Base-by-base conservation (phyloP, 1,140 invertebrate species). In the Choristoneura fumiferana region DNA sequence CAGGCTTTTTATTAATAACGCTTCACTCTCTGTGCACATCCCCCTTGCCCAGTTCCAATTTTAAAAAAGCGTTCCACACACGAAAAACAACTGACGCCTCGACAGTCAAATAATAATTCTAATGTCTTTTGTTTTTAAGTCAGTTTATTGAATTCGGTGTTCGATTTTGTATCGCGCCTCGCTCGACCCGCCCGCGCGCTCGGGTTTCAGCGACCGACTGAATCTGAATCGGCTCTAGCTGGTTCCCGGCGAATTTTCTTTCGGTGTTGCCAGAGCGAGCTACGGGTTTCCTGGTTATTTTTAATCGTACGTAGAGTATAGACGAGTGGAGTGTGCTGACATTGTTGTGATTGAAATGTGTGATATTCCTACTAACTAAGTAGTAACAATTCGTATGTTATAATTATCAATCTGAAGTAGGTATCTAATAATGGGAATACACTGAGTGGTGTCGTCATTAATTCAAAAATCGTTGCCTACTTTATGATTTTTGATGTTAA, bases 221-320 rank as follows among this genome's bases (percentile, higher is more conserved):
- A 43, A 9, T 8, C 35, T 2, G 22, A n/a, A 6, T 29, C 43
- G 17, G 18, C 17, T 29, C 43, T 8, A 6, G 22, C 22, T 29
- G 6, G 18, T n/a, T 29, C 43, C 18, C 43, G 18, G 17, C 18
- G 22, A 29, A 6, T 29, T 49, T 49, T 29, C 22, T 12, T 10
- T 49, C 43, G 18, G 43, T 49, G 43, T 49, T 49, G 43, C 43
- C 43, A 49, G 43, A 17, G 17, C 10, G 10, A 9, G 22, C 13
- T 13, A 18, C 43, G 17, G 43, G 43, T 49, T 49, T 49, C 43
- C 43, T 49, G 43, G 43, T 49, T 49, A 49, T 49, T 49, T 49
- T 49, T 49, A 49, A 17, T 9, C 43, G 43, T 49, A 12, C 22
- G 43, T 17, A 45, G 40, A n/a, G n/a, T n/a, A n/a, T 13, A 29